Evolutionary conservation across 1,140 invertebrate genomes (phyloP).

Genomic region (Ips nitidus): DNA sequence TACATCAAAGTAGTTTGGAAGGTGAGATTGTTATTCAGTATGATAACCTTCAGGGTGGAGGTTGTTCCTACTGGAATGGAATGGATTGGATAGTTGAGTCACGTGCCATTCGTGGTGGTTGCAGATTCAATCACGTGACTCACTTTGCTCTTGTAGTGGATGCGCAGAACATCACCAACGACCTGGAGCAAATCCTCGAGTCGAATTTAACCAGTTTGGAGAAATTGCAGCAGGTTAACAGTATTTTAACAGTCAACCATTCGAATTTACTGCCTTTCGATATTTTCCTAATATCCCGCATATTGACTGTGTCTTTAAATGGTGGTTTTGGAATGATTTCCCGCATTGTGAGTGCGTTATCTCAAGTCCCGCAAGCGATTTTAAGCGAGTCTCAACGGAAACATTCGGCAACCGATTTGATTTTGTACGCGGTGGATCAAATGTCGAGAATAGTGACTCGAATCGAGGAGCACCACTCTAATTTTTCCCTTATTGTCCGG

Average conservation of each 20-base stretch:
- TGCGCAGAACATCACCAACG: slow-evolving; percentile 34
- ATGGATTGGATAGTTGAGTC: slow-evolving; percentile 21
- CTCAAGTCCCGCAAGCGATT: slow-evolving; percentile 24
- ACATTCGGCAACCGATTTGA: slow-evolving; percentile 39
- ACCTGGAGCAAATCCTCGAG: slow-evolving; percentile 32
- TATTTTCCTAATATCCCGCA: slow-evolving; percentile 32
- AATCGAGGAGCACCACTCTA: slow-evolving; percentile 3
- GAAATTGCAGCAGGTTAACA: slow-evolving; percentile 28
- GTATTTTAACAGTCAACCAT: slow-evolving; percentile 14
- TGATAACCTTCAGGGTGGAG: background rate
- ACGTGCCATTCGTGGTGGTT: background rate
- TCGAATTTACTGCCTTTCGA: slow-evolving; percentile 23
- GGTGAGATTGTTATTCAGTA: slow-evolving; percentile 18
- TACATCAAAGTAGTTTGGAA: slow-evolving; percentile 11
- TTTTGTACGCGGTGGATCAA: slow-evolving; percentile 39
- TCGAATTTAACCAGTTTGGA: slow-evolving; percentile 27
- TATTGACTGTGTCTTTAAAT: slow-evolving; percentile 6
- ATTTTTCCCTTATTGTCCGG: slow-evolving; percentile 34
- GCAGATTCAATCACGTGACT: slow-evolving; percentile 14
- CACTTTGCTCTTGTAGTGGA: slow-evolving; percentile 29
- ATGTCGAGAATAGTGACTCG: slow-evolving; percentile 16
- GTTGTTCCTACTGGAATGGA: slow-evolving; percentile 37
- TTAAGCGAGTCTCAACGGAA: slow-evolving; percentile 34
- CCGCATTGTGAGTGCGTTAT: slow-evolving; percentile 31
- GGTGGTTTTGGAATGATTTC: slow-evolving; percentile 8